A percentile compares a stretch with the other conserved stretches of the same genome.
phyloP scores from a whole-genome alignment of 2,113 vertebrate genomes.

The Parotia lawesii region DNA sequence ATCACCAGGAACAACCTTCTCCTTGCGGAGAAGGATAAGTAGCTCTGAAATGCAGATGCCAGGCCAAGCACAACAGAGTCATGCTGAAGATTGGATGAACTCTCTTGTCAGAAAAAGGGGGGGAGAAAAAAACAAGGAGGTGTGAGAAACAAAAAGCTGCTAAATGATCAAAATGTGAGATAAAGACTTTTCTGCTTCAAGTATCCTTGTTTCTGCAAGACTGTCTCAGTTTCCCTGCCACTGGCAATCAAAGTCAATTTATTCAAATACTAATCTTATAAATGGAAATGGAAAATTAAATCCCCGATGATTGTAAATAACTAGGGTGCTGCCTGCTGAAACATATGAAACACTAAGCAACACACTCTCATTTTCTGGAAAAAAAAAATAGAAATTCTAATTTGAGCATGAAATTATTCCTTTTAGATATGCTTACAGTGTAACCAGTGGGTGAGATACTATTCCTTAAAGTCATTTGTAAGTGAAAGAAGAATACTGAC shows the following conservation, averaged over 20 bases:
- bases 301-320: background rate
- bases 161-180: background rate
- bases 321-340: background rate
- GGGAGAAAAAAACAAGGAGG: background rate
- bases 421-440: background rate
- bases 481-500: background rate
- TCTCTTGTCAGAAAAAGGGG: background rate
- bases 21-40: background rate
- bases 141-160: background rate
- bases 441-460: background rate
- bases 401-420: background rate
- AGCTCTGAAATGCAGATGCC: background rate
- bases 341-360: background rate
- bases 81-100: background rate
- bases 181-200: background rate
- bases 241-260: background rate
- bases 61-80: background rate
- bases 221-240: background rate
- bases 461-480: background rate
- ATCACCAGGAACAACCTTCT: background rate
- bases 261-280: background rate
- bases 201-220: background rate
- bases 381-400: background rate
- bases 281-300: background rate
- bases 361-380: background rate